A percentile compares a stretch with the other conserved stretches of the same genome.
These are phyloP conservation scores for Clusia tigrina DNA, from an alignment of 2,888 invertebrate species.

Conservation along the genomic window DNA sequence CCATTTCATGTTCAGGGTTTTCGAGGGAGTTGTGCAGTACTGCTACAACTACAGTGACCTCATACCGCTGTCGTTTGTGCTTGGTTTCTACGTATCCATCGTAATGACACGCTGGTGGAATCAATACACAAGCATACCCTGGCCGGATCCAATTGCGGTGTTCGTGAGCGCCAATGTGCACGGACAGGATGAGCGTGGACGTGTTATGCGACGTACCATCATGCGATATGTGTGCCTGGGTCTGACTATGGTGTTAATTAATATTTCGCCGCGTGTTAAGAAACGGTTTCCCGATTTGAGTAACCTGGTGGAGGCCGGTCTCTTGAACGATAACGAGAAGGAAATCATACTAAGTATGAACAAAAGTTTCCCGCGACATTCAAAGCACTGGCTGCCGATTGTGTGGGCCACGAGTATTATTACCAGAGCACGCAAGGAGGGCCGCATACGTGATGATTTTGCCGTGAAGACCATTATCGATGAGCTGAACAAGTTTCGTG, in stretches of 20 bases:
- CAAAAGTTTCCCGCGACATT: conserved; percentile 81
- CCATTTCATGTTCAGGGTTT: conserved; percentile 68
- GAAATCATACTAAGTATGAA: conserved; percentile 80
- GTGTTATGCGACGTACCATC: conserved; percentile 83
- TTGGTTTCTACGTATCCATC: conserved; percentile 92
- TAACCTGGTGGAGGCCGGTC: conserved; percentile 85
- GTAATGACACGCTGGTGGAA: conserved; percentile 95
- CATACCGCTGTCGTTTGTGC: conserved; percentile 90
- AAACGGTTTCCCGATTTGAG: conserved; percentile 85
- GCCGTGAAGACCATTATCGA: conserved; percentile 91
- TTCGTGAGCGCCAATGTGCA: conserved; percentile 85
- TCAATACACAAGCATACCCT: conserved; percentile 83
- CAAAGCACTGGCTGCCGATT: conserved; percentile 90
- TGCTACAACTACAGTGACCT: conserved; percentile 86
- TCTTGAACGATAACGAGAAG: conserved; percentile 83
- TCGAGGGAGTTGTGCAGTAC: conserved; percentile 83
- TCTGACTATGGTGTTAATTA: conserved; percentile 85
- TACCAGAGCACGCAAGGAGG: conserved; percentile 88
- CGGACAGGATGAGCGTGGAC: conserved; percentile 84
- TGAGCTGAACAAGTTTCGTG: conserved; percentile 84
- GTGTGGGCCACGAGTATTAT: conserved; percentile 92
- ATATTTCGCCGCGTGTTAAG: conserved; percentile 87
- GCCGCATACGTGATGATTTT: conserved; percentile 88
- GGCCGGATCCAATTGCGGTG: conserved; percentile 88
- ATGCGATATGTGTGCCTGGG: conserved; percentile 86